These are phyloP conservation scores for Enteromius afrohamiltoni DNA, from an alignment of 2,797 vertebrate genomes.

Conservation along the genomic window DNA sequence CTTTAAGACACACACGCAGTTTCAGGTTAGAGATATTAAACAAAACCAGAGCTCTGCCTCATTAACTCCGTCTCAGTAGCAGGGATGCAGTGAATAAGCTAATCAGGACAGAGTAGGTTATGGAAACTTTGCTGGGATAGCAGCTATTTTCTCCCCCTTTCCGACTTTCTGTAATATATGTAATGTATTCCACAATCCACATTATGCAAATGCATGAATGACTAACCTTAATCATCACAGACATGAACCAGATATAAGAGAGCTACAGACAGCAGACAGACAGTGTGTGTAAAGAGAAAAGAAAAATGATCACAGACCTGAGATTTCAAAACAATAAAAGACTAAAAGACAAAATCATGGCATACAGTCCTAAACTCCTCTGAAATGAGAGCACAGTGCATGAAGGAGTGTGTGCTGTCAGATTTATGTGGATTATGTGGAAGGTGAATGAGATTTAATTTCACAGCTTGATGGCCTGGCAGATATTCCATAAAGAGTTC, in stretches of 20 bases:
- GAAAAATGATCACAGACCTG: background rate
- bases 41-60: background rate
- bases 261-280: background rate
- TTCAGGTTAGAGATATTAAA: background rate
- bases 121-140: background rate
- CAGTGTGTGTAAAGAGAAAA: background rate
- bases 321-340: constrained; percentile 10
- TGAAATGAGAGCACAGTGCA: background rate
- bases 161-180: background rate
- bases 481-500: constrained; percentile 60
- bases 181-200: background rate
- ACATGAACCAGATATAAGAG: background rate
- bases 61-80: background rate
- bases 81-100: background rate
- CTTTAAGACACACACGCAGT: background rate
- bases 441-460: constrained; percentile 65
- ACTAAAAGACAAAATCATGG: background rate
- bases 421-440: constrained; percentile 44
- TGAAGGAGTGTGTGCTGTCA: constrained; percentile 57
- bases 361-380: constrained; percentile 2
- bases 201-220: background rate
- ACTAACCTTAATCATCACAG: constrained; percentile 12
- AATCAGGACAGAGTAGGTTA: background rate
- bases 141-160: background rate
- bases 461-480: constrained; percentile 70